Percentiles rank a stretch among this genome's conserved stretches.
phyloP scores from a whole-genome alignment of 2,888 invertebrate species.

The Leptopterna dolabrata region DNA sequence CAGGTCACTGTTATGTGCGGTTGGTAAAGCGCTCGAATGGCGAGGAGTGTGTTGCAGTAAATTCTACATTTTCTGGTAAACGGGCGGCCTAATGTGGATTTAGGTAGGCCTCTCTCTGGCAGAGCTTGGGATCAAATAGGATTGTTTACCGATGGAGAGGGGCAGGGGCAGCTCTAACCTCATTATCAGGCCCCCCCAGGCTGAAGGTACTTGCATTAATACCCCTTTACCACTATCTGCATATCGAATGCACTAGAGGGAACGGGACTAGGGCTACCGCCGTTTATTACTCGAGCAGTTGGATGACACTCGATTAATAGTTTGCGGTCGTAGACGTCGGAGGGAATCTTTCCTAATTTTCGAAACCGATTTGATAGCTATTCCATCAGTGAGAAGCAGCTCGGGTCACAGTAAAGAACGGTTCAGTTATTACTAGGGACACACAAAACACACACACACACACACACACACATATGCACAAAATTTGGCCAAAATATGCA shows the following conservation, averaged over 20 bases:
- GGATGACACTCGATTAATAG: not conserved
- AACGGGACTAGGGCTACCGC: not conserved
- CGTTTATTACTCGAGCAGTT: not conserved
- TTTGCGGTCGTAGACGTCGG: not conserved
- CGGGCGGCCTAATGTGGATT: not conserved
- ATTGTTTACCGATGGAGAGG: not conserved
- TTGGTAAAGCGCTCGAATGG: not conserved
- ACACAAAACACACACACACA: too few relatives aligned
- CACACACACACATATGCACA: too few relatives aligned
- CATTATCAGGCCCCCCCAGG: not conserved
- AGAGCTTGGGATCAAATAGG: not conserved
- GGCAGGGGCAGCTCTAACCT: slow-evolving; percentile 19
- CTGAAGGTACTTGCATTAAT: slow-evolving; percentile 1
- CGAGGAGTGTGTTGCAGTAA: not conserved
- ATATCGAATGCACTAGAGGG: slow-evolving; percentile 4
- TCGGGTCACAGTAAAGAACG: too few relatives aligned
- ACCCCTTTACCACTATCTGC: slow-evolving; percentile 8
- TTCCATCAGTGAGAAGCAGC: not conserved
- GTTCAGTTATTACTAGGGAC: too few relatives aligned
- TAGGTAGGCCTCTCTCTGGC: not conserved
- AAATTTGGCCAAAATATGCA: too few relatives aligned
- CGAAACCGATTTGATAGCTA: not conserved
- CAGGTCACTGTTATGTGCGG: too few relatives aligned
- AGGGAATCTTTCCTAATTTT: not conserved
- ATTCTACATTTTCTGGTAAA: not conserved